Evolutionary conservation across 2,797 vertebrate species (phyloP).

Genomic region (Myotis planiceps): DNA sequence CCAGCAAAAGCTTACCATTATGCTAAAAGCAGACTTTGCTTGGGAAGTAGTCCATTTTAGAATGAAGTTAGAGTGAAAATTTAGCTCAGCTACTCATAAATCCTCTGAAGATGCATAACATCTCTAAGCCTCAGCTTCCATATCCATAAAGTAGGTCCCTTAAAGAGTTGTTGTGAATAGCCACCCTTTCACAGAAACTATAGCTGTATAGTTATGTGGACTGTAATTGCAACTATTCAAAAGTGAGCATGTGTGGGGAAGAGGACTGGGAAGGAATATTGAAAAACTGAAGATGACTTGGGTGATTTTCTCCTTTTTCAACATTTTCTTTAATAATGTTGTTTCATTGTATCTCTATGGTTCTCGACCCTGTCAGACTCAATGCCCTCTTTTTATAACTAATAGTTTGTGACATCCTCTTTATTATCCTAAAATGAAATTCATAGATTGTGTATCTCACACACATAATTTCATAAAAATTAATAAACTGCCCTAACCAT

Average conservation of each 20-base stretch:
- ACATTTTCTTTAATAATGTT: not conserved
- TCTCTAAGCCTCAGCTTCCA: not conserved
- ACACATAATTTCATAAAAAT: slow-evolving; percentile 16
- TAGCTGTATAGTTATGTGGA: not conserved
- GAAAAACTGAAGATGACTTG: not conserved
- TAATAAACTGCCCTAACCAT: not conserved
- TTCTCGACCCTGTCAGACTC: not conserved
- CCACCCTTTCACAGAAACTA: not conserved
- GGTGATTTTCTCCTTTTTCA: not conserved
- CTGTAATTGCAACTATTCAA: not conserved
- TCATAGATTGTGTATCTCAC: not conserved
- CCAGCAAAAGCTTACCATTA: not conserved
- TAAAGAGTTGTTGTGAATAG: not conserved
- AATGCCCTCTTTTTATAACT: not conserved
- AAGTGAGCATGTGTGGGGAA: not conserved
- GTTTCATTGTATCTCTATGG: not conserved
- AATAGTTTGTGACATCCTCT: not conserved
- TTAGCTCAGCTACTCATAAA: not conserved
- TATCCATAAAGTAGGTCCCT: not conserved
- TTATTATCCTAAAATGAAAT: slow-evolving; percentile 36
- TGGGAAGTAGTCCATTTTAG: not conserved
- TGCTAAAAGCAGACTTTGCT: not conserved
- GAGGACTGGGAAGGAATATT: not conserved
- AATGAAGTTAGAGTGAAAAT: not conserved
- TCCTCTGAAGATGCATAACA: not conserved